phyloP scores from a whole-genome alignment of 2,888 invertebrate genomes.

The Axea sp. region DNA sequence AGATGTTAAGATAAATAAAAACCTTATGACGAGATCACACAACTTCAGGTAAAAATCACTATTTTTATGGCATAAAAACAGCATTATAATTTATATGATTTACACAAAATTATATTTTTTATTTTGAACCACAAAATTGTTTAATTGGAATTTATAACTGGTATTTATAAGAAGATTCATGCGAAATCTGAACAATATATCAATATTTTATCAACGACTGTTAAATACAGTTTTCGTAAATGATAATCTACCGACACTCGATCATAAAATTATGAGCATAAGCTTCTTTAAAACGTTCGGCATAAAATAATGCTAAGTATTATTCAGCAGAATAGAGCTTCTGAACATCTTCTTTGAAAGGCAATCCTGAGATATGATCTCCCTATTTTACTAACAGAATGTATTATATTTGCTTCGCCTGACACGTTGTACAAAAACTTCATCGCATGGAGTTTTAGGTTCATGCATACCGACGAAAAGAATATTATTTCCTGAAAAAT shows the following conservation, averaged over 20 bases:
- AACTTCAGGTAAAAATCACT: too few species aligned
- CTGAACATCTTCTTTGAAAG: conserved; percentile 92
- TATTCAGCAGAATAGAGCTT: conserved; percentile 31
- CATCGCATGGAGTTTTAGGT: conserved; percentile 98
- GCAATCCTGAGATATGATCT: conserved; percentile 98
- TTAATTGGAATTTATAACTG: too few species aligned
- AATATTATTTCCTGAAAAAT: conserved; percentile 93
- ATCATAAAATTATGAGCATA: conserved; percentile 14
- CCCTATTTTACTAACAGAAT: conserved; percentile 98
- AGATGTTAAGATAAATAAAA: too few species aligned
- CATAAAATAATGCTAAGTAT: conserved; percentile 32
- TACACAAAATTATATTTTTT: too few species aligned
- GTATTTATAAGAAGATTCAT: too few species aligned
- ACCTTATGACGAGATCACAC: too few species aligned
- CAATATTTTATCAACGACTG: too few species aligned
- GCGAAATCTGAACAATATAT: too few species aligned
- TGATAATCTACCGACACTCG: background rate
- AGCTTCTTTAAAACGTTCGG: conserved; percentile 36
- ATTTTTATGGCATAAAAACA: too few species aligned
- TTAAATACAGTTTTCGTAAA: too few species aligned
- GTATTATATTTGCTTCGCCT: conserved; percentile 95
- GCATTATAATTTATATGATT: too few species aligned
- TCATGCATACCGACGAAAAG: conserved; percentile 97
- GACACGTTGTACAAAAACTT: conserved; percentile 95
- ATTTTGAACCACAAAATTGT: too few species aligned